Evolutionary conservation across 2,888 invertebrate genomes (phyloP).

Genomic region (Microdon myrmicae): DNA sequence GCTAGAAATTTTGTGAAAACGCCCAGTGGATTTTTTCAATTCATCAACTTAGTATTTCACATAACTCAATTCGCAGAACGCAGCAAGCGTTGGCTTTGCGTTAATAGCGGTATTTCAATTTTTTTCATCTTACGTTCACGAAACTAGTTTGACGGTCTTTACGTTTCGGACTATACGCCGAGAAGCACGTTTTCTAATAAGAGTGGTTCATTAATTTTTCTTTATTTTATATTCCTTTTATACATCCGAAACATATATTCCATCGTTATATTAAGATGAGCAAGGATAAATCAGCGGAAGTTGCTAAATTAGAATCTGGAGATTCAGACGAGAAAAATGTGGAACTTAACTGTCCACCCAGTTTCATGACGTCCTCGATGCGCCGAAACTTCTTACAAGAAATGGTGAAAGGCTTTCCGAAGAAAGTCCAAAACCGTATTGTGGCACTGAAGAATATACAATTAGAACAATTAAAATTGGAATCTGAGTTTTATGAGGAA

Average conservation of each 20-base stretch:
- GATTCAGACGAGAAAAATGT: slow-evolving; percentile 40
- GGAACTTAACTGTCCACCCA: slow-evolving; percentile 37
- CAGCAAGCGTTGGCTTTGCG: too few relatives aligned
- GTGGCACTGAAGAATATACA: slow-evolving; percentile 91
- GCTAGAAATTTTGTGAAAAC: too few relatives aligned
- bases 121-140: slow-evolving; percentile 30
- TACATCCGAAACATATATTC: slow-evolving; percentile 14
- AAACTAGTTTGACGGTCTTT: slow-evolving; percentile 36
- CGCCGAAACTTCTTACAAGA: slow-evolving; percentile 65
- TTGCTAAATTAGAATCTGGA: slow-evolving; percentile 26
- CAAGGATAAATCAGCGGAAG: slow-evolving; percentile 27
- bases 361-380: slow-evolving; percentile 61
- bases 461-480: slow-evolving; percentile 84
- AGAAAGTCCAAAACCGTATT: slow-evolving; percentile 80
- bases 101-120: slow-evolving; percentile 25
- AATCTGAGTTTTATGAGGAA: slow-evolving; percentile 94
- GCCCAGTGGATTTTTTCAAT: too few relatives aligned
- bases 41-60: too few relatives aligned
- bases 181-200: slow-evolving; percentile 47
- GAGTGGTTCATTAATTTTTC: slow-evolving; percentile 29
- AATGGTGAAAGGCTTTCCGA: slow-evolving; percentile 64
- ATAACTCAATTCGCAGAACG: too few relatives aligned
- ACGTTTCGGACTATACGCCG: slow-evolving; percentile 39
- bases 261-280: slow-evolving; percentile 28
- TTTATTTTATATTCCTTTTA: slow-evolving; percentile 35